A percentile compares a stretch with the other conserved stretches of the same genome.
These are phyloP conservation scores for Illadopsis cleaveri DNA, from an alignment of 2,113 vertebrate genomes.

Conservation along the genomic window DNA sequence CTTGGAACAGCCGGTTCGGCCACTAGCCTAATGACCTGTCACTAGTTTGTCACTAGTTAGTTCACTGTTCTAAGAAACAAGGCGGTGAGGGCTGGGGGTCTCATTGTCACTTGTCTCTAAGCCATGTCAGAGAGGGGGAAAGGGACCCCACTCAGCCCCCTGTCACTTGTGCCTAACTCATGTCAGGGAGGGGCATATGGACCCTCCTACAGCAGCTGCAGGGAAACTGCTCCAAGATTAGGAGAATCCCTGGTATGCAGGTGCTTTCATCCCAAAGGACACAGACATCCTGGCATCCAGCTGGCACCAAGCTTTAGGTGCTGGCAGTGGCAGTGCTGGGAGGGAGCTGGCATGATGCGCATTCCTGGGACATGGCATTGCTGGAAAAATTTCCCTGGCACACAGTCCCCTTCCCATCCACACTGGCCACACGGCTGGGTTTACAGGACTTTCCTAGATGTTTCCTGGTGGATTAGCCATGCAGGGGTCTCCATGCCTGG, in stretches of 20 bases:
- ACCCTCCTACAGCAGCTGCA: not conserved
- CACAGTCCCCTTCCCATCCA: not conserved
- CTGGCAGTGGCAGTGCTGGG: not conserved
- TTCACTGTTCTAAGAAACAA: not conserved
- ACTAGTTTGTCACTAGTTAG: not conserved
- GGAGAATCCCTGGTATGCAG: not conserved
- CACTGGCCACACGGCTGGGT: accelerated
- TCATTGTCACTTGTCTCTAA: not conserved
- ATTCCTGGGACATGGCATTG: not conserved
- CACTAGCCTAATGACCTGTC: not conserved
- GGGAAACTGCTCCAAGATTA: not conserved
- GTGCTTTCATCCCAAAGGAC: not conserved
- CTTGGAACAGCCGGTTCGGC: not conserved
- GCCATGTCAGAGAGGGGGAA: not conserved
- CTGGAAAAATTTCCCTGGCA: not conserved
- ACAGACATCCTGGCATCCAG: not conserved
- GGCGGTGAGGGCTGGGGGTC: not conserved
- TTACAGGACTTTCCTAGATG: not conserved
- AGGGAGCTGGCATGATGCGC: not conserved
- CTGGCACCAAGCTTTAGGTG: not conserved
- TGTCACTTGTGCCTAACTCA: not conserved
- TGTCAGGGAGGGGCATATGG: not conserved
- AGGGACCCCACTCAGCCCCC: accelerated
- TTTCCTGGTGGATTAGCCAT: not conserved
- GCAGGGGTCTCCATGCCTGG: not conserved